These are phyloP conservation scores for Halictus rubicundus DNA, from an alignment of 1,140 invertebrate genomes.

Conservation along the genomic window DNA sequence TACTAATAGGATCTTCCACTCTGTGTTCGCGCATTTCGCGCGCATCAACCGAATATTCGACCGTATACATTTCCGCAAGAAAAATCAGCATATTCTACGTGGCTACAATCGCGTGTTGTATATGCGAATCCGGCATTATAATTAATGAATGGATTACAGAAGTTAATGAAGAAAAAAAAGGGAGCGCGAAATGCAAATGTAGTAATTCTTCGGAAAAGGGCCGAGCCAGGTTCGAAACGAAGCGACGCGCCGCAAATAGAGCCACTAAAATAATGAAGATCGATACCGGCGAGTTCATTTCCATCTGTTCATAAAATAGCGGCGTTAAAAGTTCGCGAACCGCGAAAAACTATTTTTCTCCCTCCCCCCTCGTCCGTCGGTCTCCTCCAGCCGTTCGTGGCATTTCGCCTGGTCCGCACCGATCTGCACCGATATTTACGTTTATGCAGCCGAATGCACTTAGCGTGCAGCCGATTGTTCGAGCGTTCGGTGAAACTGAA, in stretches of 20 bases:
- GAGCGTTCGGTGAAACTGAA: background rate
- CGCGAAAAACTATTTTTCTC: background rate
- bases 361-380: too few species aligned
- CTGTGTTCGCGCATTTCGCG: too few species aligned
- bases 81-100: too few species aligned
- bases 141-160: background rate
- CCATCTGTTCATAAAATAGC: constrained; percentile 10
- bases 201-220: background rate
- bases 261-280: background rate
- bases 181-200: background rate
- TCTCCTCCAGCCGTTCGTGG: too few species aligned
- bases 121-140: too few species aligned
- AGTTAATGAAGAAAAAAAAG: background rate
- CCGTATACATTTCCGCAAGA: too few species aligned
- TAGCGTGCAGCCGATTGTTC: background rate
- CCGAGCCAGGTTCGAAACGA: background rate
- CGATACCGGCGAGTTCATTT: background rate
- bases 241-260: too few species aligned
- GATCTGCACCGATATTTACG: constrained; percentile 6
- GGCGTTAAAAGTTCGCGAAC: background rate
- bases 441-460: constrained; percentile 35
- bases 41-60: too few species aligned
- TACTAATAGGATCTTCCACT: too few species aligned
- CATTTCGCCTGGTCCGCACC: too few species aligned
- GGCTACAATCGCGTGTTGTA: too few species aligned